These are phyloP conservation scores for Gymnopithys bicolor DNA, from an alignment of 2,797 vertebrate genomes.

Conservation along the genomic window DNA sequence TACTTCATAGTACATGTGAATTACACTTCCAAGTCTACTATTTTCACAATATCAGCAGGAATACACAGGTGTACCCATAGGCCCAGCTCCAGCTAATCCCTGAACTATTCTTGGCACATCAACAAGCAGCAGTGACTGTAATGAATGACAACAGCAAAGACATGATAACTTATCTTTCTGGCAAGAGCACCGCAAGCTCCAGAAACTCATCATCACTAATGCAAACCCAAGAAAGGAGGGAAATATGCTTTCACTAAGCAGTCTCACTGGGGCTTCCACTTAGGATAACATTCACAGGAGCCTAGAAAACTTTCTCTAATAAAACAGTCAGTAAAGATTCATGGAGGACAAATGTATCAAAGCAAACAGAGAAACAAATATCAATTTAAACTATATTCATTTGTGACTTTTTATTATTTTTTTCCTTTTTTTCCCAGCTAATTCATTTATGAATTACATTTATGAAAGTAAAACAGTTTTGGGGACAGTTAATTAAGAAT, in stretches of 20 bases:
- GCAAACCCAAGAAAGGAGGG: background rate
- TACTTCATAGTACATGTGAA: background rate
- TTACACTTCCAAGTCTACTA: background rate
- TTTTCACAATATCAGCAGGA: background rate
- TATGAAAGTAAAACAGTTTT: background rate
- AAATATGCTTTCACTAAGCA: conserved; percentile 38
- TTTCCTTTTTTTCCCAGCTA: background rate
- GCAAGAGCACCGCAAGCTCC: background rate
- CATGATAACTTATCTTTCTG: conserved; percentile 5
- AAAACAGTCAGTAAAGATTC: conserved; percentile 25
- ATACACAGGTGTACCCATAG: background rate
- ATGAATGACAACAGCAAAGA: background rate
- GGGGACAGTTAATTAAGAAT: background rate
- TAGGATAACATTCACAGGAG: background rate
- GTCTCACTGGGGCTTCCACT: conserved; percentile 14
- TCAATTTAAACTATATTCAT: background rate
- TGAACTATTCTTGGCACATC: background rate
- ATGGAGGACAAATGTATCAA: background rate
- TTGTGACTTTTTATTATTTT: background rate
- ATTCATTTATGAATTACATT: background rate
- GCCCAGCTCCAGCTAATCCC: background rate
- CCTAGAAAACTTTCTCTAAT: conserved; percentile 42
- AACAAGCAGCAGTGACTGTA: background rate
- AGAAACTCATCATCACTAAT: conserved; percentile 29
- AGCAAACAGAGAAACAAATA: background rate